Evolutionary conservation across 2,113 vertebrate genomes (phyloP), one percentile per base, ranked within the genome.

Genomic region (Alethe castanea): DNA sequence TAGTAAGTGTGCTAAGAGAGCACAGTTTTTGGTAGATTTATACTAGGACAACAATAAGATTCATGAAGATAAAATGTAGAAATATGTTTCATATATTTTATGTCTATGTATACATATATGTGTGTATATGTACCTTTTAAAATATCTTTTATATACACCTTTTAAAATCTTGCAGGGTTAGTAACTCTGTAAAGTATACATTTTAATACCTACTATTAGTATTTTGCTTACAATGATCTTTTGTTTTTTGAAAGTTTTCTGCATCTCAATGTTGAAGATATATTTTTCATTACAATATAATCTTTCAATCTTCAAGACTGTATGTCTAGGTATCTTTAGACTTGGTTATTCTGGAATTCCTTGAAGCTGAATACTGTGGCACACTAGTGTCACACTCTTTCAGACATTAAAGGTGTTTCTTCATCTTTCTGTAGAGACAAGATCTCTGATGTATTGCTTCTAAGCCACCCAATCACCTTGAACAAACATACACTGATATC

Each of bases 391-490:
- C 45, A 54, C 12, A 35, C 14, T 81, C 6, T 87, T 77, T 45
- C 12, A 26, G 25, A 17, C 12, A 36, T n/a, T 52, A 53, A 74
- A 91, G 22, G 16, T 9, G 10, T 73, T 86, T 47, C 36, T 85
- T 87, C 36, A 29, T 50, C 52, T 66, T 80, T 11, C 53, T 72
- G 7, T 59, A 74, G 47, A 93, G 26, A 11, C 33, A 24, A 42
- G 35, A 20, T 66, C 28, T 82, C 47, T 48, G 44, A 20, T 56
- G 45, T 69, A n/a, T 13, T 91, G 24, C 59, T 91, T 80, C 61
- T 77, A 82, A 90, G 47, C 40, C 79, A 94, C 81, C 33, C 94
- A 94, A 64, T 38, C 15, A 76, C 33, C 59, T 25, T 90, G 77
- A 87, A 83, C 80, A 95, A 96, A 69, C 33, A 82, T 28, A 5